A percentile compares a stretch with the other conserved stretches of the same genome.
These are phyloP conservation scores for Leptinotarsa lineolata DNA, from an alignment of 1,140 invertebrate genomes.

Conservation along the genomic window DNA sequence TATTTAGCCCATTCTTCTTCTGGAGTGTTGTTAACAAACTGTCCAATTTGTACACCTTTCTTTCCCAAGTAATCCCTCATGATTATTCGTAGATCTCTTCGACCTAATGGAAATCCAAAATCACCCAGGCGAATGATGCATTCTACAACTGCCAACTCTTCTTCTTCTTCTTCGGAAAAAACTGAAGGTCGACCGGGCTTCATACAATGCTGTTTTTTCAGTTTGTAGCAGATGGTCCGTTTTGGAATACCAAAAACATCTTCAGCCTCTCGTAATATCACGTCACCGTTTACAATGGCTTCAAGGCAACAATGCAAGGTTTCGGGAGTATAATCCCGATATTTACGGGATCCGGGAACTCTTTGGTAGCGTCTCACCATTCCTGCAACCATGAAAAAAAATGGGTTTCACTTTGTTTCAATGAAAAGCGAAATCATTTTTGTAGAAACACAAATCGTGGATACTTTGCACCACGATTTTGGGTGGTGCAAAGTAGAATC, in stretches of 20 bases:
- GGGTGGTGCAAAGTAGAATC: too few species aligned
- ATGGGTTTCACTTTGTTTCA: too few species aligned
- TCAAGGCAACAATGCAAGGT: background rate
- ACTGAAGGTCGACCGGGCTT: background rate
- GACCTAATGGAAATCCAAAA: background rate
- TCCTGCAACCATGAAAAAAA: too few species aligned
- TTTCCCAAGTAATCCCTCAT: background rate
- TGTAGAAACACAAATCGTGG: too few species aligned
- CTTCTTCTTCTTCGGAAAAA: background rate
- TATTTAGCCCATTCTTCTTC: background rate
- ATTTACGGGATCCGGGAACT: background rate
- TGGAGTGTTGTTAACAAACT: slow-evolving; percentile 24
- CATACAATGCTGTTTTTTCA: background rate
- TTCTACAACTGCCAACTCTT: background rate
- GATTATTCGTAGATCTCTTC: background rate
- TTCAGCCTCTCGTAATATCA: background rate
- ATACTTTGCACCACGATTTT: too few species aligned
- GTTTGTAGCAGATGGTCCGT: background rate
- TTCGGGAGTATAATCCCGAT: background rate
- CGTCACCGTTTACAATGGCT: background rate
- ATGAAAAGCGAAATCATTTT: too few species aligned
- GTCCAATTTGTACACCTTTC: background rate
- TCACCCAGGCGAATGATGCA: background rate
- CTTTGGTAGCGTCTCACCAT: too few species aligned
- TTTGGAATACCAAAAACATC: background rate